phyloP scores from a whole-genome alignment of 2,888 invertebrate species.

The Cantharis lateralis region DNA sequence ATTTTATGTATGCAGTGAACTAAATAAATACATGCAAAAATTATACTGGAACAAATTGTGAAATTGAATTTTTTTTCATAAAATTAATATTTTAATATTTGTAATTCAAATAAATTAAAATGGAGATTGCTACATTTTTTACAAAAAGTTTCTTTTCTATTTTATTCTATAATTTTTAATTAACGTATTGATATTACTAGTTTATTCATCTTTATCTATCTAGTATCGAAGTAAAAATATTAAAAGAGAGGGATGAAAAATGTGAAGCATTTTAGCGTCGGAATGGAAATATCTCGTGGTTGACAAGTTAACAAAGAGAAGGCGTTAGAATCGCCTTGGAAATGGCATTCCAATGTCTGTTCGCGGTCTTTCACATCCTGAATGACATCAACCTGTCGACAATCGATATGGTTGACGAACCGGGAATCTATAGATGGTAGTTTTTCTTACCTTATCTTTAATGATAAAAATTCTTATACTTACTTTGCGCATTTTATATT shows the following conservation, averaged over 20 bases:
- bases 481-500: not conserved
- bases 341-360: conserved; percentile 50
- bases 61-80: not conserved
- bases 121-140: not conserved
- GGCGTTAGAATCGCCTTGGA: conserved; percentile 45
- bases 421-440: conserved; percentile 20
- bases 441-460: conserved; percentile 4
- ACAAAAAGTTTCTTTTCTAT: not conserved
- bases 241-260: conserved; percentile 23
- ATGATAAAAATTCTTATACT: not conserved
- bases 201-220: conserved; percentile 14
- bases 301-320: conserved; percentile 49
- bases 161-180: not conserved
- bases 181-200: conserved; percentile 5
- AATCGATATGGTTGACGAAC: conserved; percentile 28
- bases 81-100: not conserved
- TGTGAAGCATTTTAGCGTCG: conserved; percentile 39
- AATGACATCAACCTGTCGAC: conserved; percentile 25
- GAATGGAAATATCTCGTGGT: conserved; percentile 48
- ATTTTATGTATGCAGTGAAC: conserved; percentile 10
- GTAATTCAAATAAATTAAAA: not conserved
- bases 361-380: conserved; percentile 37
- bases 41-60: not conserved
- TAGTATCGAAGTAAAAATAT: conserved; percentile 4
- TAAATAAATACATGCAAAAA: conserved; percentile 15